Evolutionary conservation across 2,888 invertebrate genomes (phyloP).

Genomic region (Tipula unca): DNA sequence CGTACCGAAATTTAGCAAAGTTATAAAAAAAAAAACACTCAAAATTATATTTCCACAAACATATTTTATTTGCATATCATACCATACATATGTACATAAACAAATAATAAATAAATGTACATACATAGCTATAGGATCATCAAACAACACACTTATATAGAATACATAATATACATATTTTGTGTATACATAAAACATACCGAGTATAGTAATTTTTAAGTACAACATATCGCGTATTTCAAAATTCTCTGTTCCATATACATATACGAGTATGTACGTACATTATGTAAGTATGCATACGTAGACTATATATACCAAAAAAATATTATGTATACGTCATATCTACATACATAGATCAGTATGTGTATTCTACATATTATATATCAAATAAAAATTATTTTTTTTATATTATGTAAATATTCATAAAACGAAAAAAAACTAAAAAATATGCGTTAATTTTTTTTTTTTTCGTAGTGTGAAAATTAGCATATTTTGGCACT

Average conservation of each 20-base stretch:
- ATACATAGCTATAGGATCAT: not conserved
- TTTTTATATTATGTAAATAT: conserved; percentile 8
- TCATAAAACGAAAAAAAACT: not conserved
- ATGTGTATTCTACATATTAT: not conserved
- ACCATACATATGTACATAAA: not conserved
- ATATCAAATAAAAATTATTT: not conserved
- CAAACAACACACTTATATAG: not conserved
- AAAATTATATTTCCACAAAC: not conserved
- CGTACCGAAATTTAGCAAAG: not conserved
- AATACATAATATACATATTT: no score
- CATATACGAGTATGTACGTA: not conserved
- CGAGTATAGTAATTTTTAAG: not conserved
- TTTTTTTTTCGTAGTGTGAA: not conserved
- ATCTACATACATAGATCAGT: not conserved
- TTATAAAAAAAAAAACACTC: not conserved
- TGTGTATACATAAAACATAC: not conserved
- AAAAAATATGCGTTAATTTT: not conserved
- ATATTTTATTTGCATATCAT: not conserved
- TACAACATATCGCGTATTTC: not conserved
- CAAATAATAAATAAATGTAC: no score
- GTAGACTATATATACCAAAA: not conserved
- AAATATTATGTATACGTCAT: not conserved
- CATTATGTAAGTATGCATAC: not conserved
- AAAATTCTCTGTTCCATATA: not conserved
- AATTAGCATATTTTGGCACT: conserved; percentile 14